phyloP scores from a whole-genome alignment of 2,797 vertebrate species.

The Poecilia wingei region DNA sequence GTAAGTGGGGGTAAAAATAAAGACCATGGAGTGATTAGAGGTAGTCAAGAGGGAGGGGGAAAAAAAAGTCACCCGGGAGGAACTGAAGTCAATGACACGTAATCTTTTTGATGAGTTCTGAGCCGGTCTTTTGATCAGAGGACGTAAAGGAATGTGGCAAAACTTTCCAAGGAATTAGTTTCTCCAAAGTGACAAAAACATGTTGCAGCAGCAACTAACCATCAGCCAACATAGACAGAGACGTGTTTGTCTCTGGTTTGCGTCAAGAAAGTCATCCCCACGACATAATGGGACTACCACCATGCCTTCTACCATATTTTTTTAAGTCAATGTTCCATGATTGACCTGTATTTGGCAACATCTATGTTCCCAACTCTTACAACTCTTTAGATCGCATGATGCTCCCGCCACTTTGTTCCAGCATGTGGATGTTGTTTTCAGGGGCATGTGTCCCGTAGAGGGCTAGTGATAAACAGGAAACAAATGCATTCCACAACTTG shows the following conservation, averaged over 20 bases:
- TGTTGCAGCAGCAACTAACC: slow-evolving; percentile 43
- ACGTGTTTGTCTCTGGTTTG: slow-evolving; percentile 50
- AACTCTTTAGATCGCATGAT: not conserved
- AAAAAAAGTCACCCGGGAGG: slow-evolving; percentile 11
- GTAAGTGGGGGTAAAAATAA: slow-evolving; percentile 15
- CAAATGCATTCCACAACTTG: not conserved
- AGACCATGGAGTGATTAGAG: slow-evolving; percentile 24
- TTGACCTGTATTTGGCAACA: not conserved
- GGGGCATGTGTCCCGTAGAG: not conserved
- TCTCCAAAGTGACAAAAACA: slow-evolving; percentile 53
- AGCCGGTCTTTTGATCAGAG: slow-evolving; percentile 2
- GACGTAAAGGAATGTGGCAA: slow-evolving; percentile 22
- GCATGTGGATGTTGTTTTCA: not conserved
- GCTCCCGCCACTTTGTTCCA: not conserved
- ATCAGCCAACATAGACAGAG: slow-evolving; percentile 40
- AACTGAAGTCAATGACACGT: slow-evolving; percentile 28
- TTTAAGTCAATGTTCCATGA: not conserved
- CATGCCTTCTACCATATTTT: not conserved
- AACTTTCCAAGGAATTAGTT: slow-evolving; percentile 31
- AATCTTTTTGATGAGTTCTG: slow-evolving; percentile 7
- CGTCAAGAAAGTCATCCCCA: slow-evolving; percentile 32
- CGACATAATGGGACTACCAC: not conserved
- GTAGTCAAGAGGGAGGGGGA: slow-evolving; percentile 22
- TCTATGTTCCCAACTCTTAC: not conserved
- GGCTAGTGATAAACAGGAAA: not conserved